Base-by-base conservation (phyloP, 2,888 invertebrate genomes). In the Hydropsyche betteni region DNA sequence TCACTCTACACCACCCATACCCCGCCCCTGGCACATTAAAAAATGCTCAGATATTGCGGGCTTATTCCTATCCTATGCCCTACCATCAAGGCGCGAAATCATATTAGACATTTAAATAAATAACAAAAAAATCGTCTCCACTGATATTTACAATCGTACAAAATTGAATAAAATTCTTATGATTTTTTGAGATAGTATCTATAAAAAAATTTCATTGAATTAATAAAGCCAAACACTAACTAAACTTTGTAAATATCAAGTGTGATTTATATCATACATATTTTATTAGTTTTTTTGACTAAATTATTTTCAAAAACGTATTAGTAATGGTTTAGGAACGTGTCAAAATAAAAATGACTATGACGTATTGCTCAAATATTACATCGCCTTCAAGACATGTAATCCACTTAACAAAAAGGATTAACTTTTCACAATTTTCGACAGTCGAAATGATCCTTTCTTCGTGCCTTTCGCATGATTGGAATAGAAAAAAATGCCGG, bases 301-400 rank as follows among this genome's bases (percentile, higher is more conserved):
- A 4, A 33, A 44, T 12, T 16, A 14, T 50, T 69, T 69, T 69
- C 51, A 7, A 44, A 70, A 44, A 36, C 58, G 36, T 55, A 72
- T 72, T 72, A 58, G 58, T 44, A 58, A 61, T 34, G 71, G 71
- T 36, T 16, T 58, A 36, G 7, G 58, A 34, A 72, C 72, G 72
- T 72, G 75, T 75, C 75, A 75, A 75, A 70, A 75, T 72, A 61
- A 64, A 64, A 72, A 51, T 58, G 72, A 55, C 68, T 77, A 75
- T 77, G 77, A 77, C 74, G 77, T 71, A 77, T 77, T 75, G 76
- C 64, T 36, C 53, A 72, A 8, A 44, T 10, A 34, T 16, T 7
- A 70, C 70, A 33, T 12, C 36, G 8, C 8, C 14, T 24, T 24
- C 24, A 14, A n/a, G 53, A 53, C 10, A 34, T 4, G 50, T 58